Evolutionary conservation across 1,140 invertebrate species (phyloP), one percentile per base, ranked within the genome.

Genomic region (Sycobia sp.): DNA sequence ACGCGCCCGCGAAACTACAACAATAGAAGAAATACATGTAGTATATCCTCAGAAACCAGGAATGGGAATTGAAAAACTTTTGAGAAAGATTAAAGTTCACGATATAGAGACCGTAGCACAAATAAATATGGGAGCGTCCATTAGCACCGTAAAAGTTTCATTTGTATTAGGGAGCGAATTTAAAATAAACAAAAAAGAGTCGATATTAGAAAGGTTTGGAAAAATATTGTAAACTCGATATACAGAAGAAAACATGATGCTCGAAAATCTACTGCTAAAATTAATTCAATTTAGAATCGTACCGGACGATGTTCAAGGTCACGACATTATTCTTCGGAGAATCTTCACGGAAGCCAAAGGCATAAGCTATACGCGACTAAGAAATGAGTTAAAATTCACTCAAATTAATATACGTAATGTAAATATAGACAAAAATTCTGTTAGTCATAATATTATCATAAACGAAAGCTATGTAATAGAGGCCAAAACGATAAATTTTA

Each of bases 301-400:
- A 16, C 67, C 67, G 8, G 67, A 68, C 36, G 27, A 38, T n/a
- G 55, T 55, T 1, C 67, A 68, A 56, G 11, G 29, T 10, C n/a
- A 27, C 32, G 55, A 65, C 18, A 25, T 57, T 13, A 53, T 65
- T n/a, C 22, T 58, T 13, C 54, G 62, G 5, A 34, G 62, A 34
- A 50, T 22, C 5, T 65, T 65, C 43, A 65, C 62, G 0, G 62
- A 65, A 20, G 9, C 38, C 0, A n/a, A n/a, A 2, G 59, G 54
- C 23, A 29, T 62, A 18, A 29, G 51, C 4, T 62, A 54, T 36
- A 18, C 50, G 20, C 23, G 59, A 13, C 25, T 25, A 1, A 39
- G 59, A 46, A 18, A 54, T 23, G 18, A 34, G n/a, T 22, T 54
- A 54, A 25, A 54, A 20, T 62, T 62, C 44, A 3, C 23, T 3